Evolutionary conservation across 1,140 invertebrate species (phyloP), one percentile per base, ranked within the genome.

Genomic region (Brachionus rotundiformis): DNA sequence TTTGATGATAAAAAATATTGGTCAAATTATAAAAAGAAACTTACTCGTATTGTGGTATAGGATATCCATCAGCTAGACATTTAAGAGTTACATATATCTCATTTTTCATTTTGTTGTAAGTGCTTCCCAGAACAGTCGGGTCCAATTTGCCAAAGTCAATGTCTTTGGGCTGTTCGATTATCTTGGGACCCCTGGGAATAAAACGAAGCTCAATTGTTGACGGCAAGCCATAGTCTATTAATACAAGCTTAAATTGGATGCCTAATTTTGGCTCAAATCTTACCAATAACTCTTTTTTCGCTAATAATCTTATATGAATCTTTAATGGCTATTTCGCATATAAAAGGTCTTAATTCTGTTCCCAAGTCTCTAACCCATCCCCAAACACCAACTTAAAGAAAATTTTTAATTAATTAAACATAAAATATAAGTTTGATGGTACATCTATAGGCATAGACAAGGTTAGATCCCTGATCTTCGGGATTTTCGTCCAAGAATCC

Each of bases 1-100:
- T n/a, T n/a, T n/a, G n/a, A n/a, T n/a, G n/a, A n/a, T n/a, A n/a
- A n/a, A n/a, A n/a, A n/a, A n/a, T n/a, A n/a, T n/a, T n/a, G n/a
- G n/a, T 25, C 1, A 27, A 33, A 54, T n/a, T 31, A 27, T 23
- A 3, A 36, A 54, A 23, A 27, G 8, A 44, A 59, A 44, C 98
- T 85, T 68, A 68, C 63, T 92, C 91, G 86, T 98, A 98, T 5
- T 91, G 92, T 0, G 95, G 94, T 11, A 93, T 91, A 2, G 96
- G 95, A 88, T 93, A 96, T 1, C 94, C 95, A 65, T 92, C 92
- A 82, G 95, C 95, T 77, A 94, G 88, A 88, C 95, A 97, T 84
- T 91, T 84, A 13, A 88, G 13, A 49, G 76, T 82, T 0, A 84
- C 83, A 27, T 61, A 25, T 19, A 63, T 63, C 2, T 47, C 65